phyloP scores from a whole-genome alignment of 92 coral and sea anemone species.

The Parazoanthus atlanticus region DNA sequence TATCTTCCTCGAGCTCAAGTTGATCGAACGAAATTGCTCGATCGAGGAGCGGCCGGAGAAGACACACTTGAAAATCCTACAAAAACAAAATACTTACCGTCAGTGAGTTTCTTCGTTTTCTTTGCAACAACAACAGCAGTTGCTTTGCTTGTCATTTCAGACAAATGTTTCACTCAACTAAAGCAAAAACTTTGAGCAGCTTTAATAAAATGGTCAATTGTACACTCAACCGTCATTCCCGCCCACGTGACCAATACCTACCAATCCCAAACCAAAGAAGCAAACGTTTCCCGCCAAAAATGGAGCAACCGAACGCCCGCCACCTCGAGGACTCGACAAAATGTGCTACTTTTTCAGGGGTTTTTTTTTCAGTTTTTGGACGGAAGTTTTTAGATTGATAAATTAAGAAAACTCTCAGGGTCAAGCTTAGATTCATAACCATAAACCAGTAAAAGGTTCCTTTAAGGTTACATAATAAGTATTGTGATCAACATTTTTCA shows the following conservation, averaged over 20 bases:
- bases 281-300: too few relatives aligned
- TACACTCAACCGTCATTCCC: not conserved
- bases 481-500: too few relatives aligned
- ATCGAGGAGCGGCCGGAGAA: not conserved
- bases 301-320: too few relatives aligned
- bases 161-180: not conserved
- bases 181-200: not conserved
- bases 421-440: too few relatives aligned
- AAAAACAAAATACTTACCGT: not conserved
- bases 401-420: too few relatives aligned
- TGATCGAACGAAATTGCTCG: not conserved
- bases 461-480: too few relatives aligned
- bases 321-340: too few relatives aligned
- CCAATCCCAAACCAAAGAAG: constrained; percentile 1
- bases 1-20: not conserved
- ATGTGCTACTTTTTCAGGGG: too few relatives aligned
- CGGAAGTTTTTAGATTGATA: too few relatives aligned
- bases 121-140: not conserved
- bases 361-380: too few relatives aligned
- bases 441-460: too few relatives aligned
- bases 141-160: constrained; percentile 15
- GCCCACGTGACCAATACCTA: constrained; percentile 2
- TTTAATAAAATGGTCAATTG: too few relatives aligned
- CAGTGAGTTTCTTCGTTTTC: not conserved
- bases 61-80: not conserved